Conservation (phyloP, 1,140 invertebrate genomes). For the Stegodyphus dumicola region DNA sequence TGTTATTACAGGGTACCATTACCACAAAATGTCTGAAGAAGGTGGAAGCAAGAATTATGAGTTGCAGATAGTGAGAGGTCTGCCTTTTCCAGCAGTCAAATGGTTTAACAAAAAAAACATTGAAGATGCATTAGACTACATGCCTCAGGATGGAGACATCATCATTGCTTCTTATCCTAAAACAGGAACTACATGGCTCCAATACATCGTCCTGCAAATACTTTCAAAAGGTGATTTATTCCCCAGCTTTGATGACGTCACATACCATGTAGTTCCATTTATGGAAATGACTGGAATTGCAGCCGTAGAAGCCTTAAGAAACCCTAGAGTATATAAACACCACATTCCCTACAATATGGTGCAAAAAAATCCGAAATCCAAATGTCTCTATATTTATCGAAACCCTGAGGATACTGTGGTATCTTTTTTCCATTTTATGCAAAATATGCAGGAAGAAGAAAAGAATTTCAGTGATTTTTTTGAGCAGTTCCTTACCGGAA, state of each 20-base stretch:
- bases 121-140: constrained; percentile 43
- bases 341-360: constrained; percentile 82
- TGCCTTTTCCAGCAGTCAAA: background rate
- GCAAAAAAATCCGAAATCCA: constrained; percentile 70
- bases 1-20: too few relatives aligned
- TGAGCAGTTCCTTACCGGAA: constrained; percentile 45
- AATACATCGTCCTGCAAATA: constrained; percentile 60
- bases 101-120: background rate
- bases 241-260: constrained; percentile 20
- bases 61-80: background rate
- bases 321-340: constrained; percentile 70
- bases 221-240: constrained; percentile 16
- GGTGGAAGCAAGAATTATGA: background rate
- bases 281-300: constrained; percentile 48
- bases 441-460: background rate
- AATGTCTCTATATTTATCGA: constrained; percentile 70
- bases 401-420: constrained; percentile 58
- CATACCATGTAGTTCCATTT: constrained; percentile 12
- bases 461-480: constrained; percentile 53
- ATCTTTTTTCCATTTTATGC: constrained; percentile 51
- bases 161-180: constrained; percentile 63
- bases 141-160: constrained; percentile 57
- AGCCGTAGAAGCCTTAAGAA: background rate
- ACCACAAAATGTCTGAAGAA: background rate
- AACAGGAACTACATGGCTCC: constrained; percentile 63